phyloP scores from a whole-genome alignment of 2,888 invertebrate species.

The Formica aserva region DNA sequence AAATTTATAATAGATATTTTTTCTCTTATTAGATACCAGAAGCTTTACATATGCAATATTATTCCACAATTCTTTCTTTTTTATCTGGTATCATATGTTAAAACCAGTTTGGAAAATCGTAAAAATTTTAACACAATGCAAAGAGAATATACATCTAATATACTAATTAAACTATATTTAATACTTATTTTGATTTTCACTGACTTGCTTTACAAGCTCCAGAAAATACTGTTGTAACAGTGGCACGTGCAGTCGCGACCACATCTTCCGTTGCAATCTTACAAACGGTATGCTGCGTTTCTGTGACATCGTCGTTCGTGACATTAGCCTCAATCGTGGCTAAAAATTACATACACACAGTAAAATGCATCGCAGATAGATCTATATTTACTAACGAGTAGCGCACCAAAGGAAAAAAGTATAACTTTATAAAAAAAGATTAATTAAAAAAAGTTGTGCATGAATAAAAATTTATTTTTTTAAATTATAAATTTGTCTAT shows the following conservation, averaged over 20 bases:
- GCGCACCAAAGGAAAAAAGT: background rate
- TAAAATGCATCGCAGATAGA: background rate
- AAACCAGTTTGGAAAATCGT: background rate
- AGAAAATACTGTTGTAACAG: slow-evolving; percentile 83
- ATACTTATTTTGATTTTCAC: slow-evolving; percentile 22
- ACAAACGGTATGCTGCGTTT: slow-evolving; percentile 84
- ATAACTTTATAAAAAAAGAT: background rate
- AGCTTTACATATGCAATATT: background rate
- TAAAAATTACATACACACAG: slow-evolving; percentile 31
- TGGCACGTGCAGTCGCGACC: slow-evolving; percentile 84
- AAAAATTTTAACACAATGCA: background rate
- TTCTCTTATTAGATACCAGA: background rate
- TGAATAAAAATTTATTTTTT: background rate
- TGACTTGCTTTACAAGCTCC: slow-evolving; percentile 84
- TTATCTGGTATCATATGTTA: background rate
- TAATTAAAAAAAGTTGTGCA: background rate
- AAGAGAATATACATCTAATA: background rate
- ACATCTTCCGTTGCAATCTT: slow-evolving; percentile 84
- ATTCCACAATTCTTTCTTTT: background rate
- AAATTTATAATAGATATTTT: background rate
- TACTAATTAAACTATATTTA: background rate
- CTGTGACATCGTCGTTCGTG: slow-evolving; percentile 76
- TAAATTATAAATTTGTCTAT: background rate
- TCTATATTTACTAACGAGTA: background rate
- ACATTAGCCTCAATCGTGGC: slow-evolving; percentile 54